A percentile compares a stretch with the other conserved stretches of the same genome.
Evolutionary conservation across 53 echinoderm and acorn worm species (phyloP).

Genomic region (Glandiceps talaboti): DNA sequence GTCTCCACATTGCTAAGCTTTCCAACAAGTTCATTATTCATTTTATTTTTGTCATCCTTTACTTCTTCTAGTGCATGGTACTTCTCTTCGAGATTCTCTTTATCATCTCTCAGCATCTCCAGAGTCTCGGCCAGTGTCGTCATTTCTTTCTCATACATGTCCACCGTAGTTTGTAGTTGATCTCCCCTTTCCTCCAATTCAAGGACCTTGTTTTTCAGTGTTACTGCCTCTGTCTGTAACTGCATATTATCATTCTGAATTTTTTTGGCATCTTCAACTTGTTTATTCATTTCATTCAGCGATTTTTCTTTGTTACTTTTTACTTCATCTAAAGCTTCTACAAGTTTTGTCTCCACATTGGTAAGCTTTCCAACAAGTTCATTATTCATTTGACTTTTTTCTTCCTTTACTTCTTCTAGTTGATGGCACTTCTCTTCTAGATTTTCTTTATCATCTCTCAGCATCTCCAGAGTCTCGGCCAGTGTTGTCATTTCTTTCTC

Average conservation of each 20-base stretch:
- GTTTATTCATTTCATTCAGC: too few relatives aligned
- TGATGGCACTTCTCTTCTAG: background rate
- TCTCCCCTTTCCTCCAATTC: too few relatives aligned
- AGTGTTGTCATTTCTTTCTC: background rate
- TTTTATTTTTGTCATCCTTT: background rate
- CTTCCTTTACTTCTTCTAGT: background rate
- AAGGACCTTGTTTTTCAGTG: too few relatives aligned
- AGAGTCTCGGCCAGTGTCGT: background rate
- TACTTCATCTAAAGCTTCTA: background rate
- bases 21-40: background rate
- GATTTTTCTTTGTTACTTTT: too few relatives aligned
- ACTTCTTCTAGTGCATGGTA: background rate
- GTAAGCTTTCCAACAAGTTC: background rate
- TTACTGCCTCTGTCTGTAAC: too few relatives aligned
- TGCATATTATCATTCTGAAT: too few relatives aligned
- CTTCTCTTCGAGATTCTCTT: background rate
- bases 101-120: background rate
- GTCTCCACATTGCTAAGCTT: background rate
- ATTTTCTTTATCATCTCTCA: background rate
- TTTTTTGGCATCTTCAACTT: background rate
- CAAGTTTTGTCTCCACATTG: background rate
- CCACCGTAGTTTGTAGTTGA: too few relatives aligned
- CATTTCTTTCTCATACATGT: background rate
- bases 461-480: background rate
- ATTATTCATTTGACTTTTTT: background rate